phyloP scores from a whole-genome alignment of 2,888 invertebrate genomes.

The Didymodactylos carnosus region DNA sequence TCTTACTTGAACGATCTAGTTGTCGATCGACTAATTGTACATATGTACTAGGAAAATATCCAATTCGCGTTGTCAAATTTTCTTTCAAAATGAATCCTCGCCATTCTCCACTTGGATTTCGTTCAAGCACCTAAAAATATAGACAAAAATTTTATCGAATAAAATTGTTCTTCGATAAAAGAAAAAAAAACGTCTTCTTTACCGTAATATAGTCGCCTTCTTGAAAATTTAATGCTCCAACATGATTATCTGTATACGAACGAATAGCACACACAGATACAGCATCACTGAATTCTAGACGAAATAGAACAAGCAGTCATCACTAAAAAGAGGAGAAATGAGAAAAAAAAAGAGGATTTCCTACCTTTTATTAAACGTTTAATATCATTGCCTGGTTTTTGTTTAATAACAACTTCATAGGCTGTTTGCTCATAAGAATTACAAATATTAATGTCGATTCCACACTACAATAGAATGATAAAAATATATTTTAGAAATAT shows the following conservation, averaged over 20 bases:
- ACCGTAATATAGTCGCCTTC: slow-evolving; percentile 36
- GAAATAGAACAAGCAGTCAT: no score
- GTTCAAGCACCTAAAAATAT: neutral
- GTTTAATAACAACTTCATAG: slow-evolving; percentile 36
- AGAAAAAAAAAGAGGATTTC: neutral
- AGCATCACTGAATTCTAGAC: slow-evolving; percentile 21
- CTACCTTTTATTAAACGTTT: slow-evolving; percentile 33
- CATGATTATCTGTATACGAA: slow-evolving; percentile 1
- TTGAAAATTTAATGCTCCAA: slow-evolving; percentile 30
- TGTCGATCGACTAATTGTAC: slow-evolving; percentile 5
- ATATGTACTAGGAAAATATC: slow-evolving; percentile 31
- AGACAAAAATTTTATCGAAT: neutral
- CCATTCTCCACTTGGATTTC: slow-evolving; percentile 20
- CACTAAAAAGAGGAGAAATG: no score
- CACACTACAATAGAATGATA: no score
- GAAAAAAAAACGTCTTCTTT: slow-evolving; percentile 15
- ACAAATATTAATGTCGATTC: slow-evolving; percentile 33
- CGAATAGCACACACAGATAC: neutral
- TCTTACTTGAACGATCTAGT: no score
- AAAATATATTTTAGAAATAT: no score
- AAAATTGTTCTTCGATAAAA: neutral
- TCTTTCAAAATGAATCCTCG: slow-evolving; percentile 31
- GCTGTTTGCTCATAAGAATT: slow-evolving; percentile 37
- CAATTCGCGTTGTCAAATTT: slow-evolving; percentile 30
- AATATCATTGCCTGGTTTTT: slow-evolving; percentile 35